A percentile compares a stretch with the other conserved stretches of the same genome.
These are phyloP conservation scores for Phalera bucephala DNA, from an alignment of 2,888 invertebrate species.

Conservation along the genomic window DNA sequence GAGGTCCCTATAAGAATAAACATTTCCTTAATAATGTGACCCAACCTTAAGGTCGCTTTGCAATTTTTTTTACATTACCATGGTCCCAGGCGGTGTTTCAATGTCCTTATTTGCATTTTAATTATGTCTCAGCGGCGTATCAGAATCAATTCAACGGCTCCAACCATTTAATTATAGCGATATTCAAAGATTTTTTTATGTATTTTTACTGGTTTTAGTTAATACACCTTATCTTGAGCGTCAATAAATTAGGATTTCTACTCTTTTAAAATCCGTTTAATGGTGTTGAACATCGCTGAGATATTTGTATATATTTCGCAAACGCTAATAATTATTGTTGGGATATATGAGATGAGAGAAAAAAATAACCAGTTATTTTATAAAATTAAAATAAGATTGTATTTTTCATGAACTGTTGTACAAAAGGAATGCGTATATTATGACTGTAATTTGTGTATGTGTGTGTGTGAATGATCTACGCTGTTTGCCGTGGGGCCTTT, in stretches of 20 bases:
- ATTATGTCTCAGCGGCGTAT: slow-evolving; percentile 50
- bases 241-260: slow-evolving; percentile 25
- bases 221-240: slow-evolving; percentile 22
- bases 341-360: too few species aligned
- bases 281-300: background rate
- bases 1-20: too few species aligned
- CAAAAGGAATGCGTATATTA: too few species aligned
- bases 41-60: slow-evolving; percentile 4
- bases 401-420: too few species aligned
- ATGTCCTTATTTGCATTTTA: slow-evolving; percentile 68
- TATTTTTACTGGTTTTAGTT: slow-evolving; percentile 33
- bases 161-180: slow-evolving; percentile 29
- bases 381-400: too few species aligned
- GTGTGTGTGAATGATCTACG: too few species aligned
- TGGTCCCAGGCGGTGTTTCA: slow-evolving; percentile 35
- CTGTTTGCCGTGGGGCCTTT: too few species aligned
- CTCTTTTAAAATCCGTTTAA: slow-evolving; percentile 17
- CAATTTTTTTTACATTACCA: slow-evolving; percentile 29
- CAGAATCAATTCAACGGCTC: slow-evolving; percentile 55
- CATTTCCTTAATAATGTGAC: background rate
- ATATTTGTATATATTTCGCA: slow-evolving; percentile 2
- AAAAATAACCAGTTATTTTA: too few species aligned
- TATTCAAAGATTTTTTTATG: slow-evolving; percentile 34
- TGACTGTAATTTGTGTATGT: too few species aligned
- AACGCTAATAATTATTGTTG: too few species aligned